Evolutionary conservation across 2,797 vertebrate genomes (phyloP).

Genomic region (Platalea minor): DNA sequence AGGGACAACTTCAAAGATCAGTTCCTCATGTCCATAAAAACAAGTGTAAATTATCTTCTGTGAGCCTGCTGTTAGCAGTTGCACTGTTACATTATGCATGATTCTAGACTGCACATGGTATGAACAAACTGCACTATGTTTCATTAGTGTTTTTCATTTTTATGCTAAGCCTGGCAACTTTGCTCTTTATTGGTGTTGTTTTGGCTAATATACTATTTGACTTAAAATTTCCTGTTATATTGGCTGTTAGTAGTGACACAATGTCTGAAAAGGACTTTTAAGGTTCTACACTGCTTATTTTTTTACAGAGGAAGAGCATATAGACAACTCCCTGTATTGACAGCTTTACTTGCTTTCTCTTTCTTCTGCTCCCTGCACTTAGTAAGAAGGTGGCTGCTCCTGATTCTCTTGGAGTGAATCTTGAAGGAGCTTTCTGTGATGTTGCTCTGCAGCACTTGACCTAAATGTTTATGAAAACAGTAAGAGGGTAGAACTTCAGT

Average conservation of each 20-base stretch:
- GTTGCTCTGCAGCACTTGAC: neutral
- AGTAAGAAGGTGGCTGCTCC: neutral
- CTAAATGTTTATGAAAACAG: neutral
- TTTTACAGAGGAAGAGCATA: neutral
- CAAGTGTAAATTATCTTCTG: slow-evolving; percentile 84
- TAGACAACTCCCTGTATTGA: neutral
- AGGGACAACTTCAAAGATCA: slow-evolving; percentile 82
- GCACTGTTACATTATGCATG: slow-evolving; percentile 80
- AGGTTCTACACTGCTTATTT: slow-evolving; percentile 19
- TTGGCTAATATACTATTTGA: slow-evolving; percentile 50
- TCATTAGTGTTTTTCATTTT: slow-evolving; percentile 53
- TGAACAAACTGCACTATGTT: slow-evolving; percentile 30
- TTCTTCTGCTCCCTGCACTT: neutral
- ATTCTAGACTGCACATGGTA: slow-evolving; percentile 63
- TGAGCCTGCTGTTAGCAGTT: slow-evolving; percentile 78
- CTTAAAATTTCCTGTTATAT: slow-evolving; percentile 43
- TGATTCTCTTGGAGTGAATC: neutral
- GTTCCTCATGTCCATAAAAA: slow-evolving; percentile 80
- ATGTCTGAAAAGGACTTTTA: slow-evolving; percentile 5
- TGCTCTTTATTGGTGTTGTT: slow-evolving; percentile 62
- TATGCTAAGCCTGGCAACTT: slow-evolving; percentile 58
- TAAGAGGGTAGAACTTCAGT: neutral
- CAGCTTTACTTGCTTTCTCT: neutral
- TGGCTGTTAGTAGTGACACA: slow-evolving; percentile 41
- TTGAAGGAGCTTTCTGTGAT: neutral